Evolutionary conservation across 2,888 invertebrate species (phyloP).

Genomic region (Myathropa florea): DNA sequence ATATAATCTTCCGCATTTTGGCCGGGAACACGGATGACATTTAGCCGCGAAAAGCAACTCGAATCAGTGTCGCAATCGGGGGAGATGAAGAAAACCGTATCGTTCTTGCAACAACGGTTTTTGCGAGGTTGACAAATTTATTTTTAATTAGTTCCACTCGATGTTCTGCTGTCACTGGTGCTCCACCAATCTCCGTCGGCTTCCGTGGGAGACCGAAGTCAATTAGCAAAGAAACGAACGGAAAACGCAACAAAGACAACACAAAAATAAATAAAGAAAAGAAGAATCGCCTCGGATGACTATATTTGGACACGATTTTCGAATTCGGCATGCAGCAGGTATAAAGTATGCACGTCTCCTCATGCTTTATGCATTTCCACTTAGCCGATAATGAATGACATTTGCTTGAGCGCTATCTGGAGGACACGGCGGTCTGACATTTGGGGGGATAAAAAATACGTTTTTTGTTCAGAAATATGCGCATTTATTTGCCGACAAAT

Average conservation of each 20-base stretch:
- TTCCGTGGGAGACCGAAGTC: neutral
- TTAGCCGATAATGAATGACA: neutral
- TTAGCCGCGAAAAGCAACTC: neutral
- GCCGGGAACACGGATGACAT: conserved; percentile 13
- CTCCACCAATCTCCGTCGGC: neutral
- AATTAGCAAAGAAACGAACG: neutral
- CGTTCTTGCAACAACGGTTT: neutral
- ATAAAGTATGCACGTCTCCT: neutral
- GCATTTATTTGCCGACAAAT: neutral
- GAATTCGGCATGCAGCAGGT: conserved; percentile 1
- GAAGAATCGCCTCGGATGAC: conserved; percentile 5
- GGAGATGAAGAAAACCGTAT: neutral
- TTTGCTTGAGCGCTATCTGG: neutral
- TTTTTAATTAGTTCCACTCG: conserved; percentile 36
- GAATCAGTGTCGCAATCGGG: neutral
- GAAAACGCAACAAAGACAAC: neutral
- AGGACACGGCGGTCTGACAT: neutral
- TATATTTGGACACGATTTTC: conserved; percentile 12
- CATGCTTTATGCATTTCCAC: neutral
- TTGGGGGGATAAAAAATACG: neutral
- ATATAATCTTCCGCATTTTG: conserved; percentile 16
- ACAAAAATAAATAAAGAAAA: neutral
- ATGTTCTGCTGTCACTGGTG: neutral
- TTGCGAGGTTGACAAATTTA: conserved; percentile 45
- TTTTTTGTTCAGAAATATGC: neutral